Evolutionary conservation across 2,113 vertebrate species (phyloP).

Genomic region (Noturus placidus): DNA sequence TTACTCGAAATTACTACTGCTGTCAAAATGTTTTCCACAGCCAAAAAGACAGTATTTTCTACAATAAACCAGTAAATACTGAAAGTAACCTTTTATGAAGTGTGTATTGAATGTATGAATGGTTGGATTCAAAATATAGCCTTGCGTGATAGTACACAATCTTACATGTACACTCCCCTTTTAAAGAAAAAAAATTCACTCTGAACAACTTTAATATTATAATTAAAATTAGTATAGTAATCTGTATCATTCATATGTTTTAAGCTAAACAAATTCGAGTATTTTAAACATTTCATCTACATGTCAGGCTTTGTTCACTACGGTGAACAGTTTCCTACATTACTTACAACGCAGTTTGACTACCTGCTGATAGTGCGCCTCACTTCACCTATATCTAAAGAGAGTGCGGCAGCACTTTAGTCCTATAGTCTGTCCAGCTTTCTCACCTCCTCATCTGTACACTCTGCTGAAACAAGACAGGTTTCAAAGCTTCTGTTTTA

Average conservation of each 20-base stretch:
- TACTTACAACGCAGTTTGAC: neutral
- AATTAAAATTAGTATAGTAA: neutral
- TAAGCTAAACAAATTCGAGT: neutral
- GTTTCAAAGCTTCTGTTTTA: no score
- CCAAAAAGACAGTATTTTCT: constrained; percentile 46
- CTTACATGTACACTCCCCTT: neutral
- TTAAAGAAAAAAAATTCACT: neutral
- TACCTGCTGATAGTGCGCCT: neutral
- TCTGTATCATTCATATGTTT: neutral
- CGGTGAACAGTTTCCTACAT: neutral
- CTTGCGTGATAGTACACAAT: neutral
- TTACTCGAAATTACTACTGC: constrained; percentile 14
- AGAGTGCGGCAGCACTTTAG: neutral
- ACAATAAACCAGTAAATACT: constrained; percentile 37
- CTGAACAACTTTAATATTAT: neutral
- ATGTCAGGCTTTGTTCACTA: neutral
- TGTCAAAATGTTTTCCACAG: constrained; percentile 32
- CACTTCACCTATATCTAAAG: neutral
- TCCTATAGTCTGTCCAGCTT: neutral
- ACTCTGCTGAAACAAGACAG: neutral
- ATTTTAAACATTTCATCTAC: neutral
- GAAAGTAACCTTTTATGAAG: constrained; percentile 21
- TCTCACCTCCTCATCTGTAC: neutral
- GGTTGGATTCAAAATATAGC: neutral
- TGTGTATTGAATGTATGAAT: constrained; percentile 27